These are phyloP conservation scores for Drosophila prolongata DNA, from an alignment of 2,888 invertebrate species.

Conservation along the genomic window DNA sequence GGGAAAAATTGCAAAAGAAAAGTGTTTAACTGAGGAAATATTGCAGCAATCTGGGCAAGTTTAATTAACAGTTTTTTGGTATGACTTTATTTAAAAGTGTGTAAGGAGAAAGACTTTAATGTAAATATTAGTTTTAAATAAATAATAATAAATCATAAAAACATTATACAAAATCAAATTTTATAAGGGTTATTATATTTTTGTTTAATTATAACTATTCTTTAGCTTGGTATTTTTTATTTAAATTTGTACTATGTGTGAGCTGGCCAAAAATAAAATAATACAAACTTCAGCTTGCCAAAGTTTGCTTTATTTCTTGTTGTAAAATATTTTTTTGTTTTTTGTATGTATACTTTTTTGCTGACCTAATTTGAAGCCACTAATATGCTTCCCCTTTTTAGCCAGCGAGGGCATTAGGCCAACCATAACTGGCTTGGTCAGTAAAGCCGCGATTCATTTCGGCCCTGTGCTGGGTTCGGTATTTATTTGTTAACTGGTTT, in stretches of 20 bases:
- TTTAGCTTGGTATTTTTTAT: too few species aligned
- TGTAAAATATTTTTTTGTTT: not conserved
- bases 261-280: too few species aligned
- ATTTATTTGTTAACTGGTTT: slow-evolving; percentile 79
- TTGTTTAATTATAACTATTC: too few species aligned
- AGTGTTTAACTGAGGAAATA: slow-evolving; percentile 6
- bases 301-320: too few species aligned
- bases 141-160: too few species aligned
- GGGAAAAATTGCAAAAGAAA: not conserved
- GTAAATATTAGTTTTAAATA: too few species aligned
- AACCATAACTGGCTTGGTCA: slow-evolving; percentile 16
- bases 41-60: not conserved
- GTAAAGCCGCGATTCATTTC: slow-evolving; percentile 20
- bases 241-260: too few species aligned
- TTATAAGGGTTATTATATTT: too few species aligned
- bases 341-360: not conserved
- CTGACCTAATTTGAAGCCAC: slow-evolving; percentile 23
- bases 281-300: too few species aligned
- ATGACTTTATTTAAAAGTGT: not conserved
- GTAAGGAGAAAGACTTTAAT: not conserved
- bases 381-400: slow-evolving; percentile 1
- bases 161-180: too few species aligned
- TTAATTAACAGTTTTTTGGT: not conserved
- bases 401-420: slow-evolving; percentile 29
- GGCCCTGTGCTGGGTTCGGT: slow-evolving; percentile 43